phyloP scores from a whole-genome alignment of 2,113 vertebrate species.

The Crotophaga sulcirostris region DNA sequence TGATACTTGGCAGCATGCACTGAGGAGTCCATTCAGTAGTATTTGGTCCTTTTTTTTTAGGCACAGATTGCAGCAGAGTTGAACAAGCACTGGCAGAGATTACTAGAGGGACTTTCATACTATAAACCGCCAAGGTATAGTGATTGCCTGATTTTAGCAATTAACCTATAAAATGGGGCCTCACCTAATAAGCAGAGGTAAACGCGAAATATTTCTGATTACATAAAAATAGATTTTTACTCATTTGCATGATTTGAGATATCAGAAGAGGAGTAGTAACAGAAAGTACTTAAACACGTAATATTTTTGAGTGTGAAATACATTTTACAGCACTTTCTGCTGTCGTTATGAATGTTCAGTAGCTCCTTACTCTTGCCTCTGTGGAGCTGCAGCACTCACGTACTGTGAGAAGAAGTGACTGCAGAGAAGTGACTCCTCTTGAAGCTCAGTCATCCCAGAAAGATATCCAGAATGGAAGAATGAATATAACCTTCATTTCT shows the following conservation, averaged over 20 bases:
- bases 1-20: neutral
- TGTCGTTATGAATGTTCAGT: neutral
- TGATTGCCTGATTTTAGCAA: neutral
- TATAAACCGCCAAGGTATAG: conserved; percentile 92
- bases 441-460: neutral
- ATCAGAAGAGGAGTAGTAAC: neutral
- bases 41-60: conserved; percentile 71
- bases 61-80: conserved; percentile 90
- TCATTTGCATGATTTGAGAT: neutral
- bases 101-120: conserved; percentile 90
- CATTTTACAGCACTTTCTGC: neutral
- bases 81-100: conserved; percentile 86
- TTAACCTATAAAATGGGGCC: neutral
- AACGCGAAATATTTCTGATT: neutral
- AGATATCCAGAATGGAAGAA: neutral
- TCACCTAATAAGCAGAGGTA: neutral
- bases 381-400: neutral
- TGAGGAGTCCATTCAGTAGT: neutral
- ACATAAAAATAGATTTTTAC: neutral
- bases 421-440: neutral
- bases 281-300: neutral
- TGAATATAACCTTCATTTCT: neutral
- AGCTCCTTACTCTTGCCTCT: neutral
- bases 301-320: neutral
- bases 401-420: no score